A percentile compares a stretch with the other conserved stretches of the same genome.
These are phyloP conservation scores for Poeciliopsis turneri DNA, from an alignment of 2,797 vertebrate genomes.

Conservation along the genomic window DNA sequence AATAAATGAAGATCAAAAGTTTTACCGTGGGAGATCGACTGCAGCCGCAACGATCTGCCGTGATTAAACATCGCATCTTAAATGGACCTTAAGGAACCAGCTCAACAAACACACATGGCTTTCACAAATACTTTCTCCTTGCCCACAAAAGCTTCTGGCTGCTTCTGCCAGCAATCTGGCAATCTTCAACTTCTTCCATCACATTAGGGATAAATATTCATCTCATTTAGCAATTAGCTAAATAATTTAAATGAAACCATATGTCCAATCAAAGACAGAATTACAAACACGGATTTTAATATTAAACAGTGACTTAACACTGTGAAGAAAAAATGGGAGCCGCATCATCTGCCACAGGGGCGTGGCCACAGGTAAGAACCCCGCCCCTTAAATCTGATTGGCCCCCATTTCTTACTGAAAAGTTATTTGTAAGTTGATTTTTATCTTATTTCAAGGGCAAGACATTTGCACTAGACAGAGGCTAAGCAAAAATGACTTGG, in stretches of 20 bases:
- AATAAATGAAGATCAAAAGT: constrained; percentile 26
- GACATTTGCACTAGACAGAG: no score
- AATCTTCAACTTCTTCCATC: constrained; percentile 7
- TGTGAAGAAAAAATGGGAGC: not conserved
- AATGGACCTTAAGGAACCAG: constrained; percentile 33
- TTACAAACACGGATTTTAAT: not conserved
- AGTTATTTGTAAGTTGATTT: no score
- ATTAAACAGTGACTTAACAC: not conserved
- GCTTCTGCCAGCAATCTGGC: constrained; percentile 16
- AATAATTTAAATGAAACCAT: not conserved
- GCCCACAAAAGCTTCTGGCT: constrained; percentile 36
- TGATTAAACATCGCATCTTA: constrained; percentile 33
- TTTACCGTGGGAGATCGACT: constrained; percentile 56
- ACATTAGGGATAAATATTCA: constrained; percentile 12
- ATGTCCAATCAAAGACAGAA: not conserved
- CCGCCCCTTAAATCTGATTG: no score
- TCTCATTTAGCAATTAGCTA: constrained; percentile 3
- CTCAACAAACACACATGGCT: constrained; percentile 46
- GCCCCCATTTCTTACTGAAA: no score
- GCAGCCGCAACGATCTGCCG: constrained; percentile 20
- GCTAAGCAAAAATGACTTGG: no score
- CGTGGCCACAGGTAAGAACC: no score
- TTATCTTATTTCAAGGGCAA: no score
- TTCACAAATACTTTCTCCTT: constrained; percentile 40
- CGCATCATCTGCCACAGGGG: not conserved